These are phyloP conservation scores for Phenganax stokvisi DNA, from an alignment of 92 coral and sea anemone genomes.

Conservation along the genomic window DNA sequence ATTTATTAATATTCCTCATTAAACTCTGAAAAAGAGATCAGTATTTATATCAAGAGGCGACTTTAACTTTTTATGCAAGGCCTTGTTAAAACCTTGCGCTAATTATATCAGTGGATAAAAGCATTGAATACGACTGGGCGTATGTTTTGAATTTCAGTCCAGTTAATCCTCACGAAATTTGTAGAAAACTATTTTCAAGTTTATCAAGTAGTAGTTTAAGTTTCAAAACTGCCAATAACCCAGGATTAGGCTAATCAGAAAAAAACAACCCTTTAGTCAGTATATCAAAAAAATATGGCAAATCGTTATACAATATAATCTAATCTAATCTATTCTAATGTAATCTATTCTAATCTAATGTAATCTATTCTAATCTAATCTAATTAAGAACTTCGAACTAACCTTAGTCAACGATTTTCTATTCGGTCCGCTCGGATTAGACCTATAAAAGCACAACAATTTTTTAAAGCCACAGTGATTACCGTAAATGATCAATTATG, in stretches of 20 bases:
- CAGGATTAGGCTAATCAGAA: not conserved
- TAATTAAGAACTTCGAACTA: too few relatives aligned
- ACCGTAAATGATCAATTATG: too few relatives aligned
- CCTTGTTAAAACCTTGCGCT: slow-evolving; percentile 7
- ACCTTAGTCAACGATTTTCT: too few relatives aligned
- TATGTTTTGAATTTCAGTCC: too few relatives aligned
- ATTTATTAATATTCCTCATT: slow-evolving; percentile 57
- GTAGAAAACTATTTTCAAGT: too few relatives aligned
- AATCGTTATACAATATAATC: not conserved
- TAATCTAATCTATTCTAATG: not conserved
- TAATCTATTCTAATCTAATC: not conserved
- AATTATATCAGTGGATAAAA: not conserved
- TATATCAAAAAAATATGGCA: not conserved
- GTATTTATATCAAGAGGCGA: not conserved
- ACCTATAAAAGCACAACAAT: too few relatives aligned
- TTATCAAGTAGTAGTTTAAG: too few relatives aligned
- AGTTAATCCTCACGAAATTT: too few relatives aligned
- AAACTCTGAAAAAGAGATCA: slow-evolving; percentile 3
- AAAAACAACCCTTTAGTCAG: not conserved
- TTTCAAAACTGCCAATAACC: not conserved
- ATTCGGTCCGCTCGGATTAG: too few relatives aligned
- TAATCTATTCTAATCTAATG: not conserved
- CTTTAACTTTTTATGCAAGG: not conserved
- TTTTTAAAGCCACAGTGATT: too few relatives aligned
- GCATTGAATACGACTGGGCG: too few relatives aligned